These are phyloP conservation scores for Drosophila limbata DNA, from an alignment of 2,888 invertebrate genomes.

Conservation along the genomic window DNA sequence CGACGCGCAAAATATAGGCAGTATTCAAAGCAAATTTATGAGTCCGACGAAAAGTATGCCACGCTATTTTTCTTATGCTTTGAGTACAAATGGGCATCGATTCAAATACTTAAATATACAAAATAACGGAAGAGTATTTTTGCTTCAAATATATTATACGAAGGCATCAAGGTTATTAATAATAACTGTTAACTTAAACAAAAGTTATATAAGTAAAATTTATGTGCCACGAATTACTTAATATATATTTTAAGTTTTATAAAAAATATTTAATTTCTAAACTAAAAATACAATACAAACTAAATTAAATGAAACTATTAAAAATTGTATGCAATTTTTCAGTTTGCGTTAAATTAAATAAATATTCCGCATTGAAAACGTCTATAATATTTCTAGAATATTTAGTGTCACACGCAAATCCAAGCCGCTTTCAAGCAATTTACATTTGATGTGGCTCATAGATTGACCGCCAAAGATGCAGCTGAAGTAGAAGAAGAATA, in stretches of 20 bases:
- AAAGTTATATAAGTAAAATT: too few species aligned
- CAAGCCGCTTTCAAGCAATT: conserved; percentile 24
- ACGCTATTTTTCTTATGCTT: background rate
- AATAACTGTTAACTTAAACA: background rate
- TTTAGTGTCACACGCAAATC: conserved; percentile 40
- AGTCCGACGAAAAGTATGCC: conserved; percentile 9
- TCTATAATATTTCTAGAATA: conserved; percentile 35
- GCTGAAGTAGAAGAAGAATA: background rate
- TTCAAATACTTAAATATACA: background rate
- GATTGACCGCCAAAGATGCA: background rate
- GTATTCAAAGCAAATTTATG: background rate
- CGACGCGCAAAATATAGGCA: background rate
- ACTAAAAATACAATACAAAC: background rate
- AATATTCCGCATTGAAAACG: conserved; percentile 3
- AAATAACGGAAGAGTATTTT: background rate
- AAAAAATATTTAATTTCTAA: too few species aligned
- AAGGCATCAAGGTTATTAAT: background rate
- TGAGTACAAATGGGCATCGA: background rate
- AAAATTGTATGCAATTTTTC: too few species aligned
- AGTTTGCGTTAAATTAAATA: conserved; percentile 1
- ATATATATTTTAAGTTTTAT: too few species aligned
- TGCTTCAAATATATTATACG: background rate
- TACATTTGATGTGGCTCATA: conserved; percentile 2
- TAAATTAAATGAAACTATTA: too few species aligned
- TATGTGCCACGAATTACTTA: background rate